Conservation (phyloP, 2,797 vertebrate genomes). For the Ptychadena robeensis region DNA sequence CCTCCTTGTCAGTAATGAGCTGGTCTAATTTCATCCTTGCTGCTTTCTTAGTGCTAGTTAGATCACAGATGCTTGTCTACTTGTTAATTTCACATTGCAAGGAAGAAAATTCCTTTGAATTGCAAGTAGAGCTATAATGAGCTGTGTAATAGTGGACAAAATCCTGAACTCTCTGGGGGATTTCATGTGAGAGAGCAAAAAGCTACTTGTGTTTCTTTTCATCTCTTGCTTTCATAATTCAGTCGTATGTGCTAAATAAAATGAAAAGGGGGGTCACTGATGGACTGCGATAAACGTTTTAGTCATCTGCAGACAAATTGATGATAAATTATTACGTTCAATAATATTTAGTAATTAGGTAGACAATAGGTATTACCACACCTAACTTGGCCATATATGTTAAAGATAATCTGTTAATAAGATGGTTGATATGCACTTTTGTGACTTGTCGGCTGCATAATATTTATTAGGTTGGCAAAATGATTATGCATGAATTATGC, state of each 20-base stretch:
- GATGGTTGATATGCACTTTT: too few relatives aligned
- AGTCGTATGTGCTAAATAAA: constrained; percentile 6
- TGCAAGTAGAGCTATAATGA: constrained; percentile 56
- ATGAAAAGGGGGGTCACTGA: background rate
- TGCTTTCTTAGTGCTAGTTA: constrained; percentile 54
- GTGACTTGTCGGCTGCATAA: too few relatives aligned
- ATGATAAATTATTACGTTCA: background rate
- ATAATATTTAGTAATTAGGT: background rate
- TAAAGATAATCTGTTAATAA: background rate
- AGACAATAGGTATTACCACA: background rate
- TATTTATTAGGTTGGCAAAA: too few relatives aligned
- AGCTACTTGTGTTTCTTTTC: constrained; percentile 39
- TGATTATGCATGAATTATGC: too few relatives aligned
- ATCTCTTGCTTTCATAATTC: constrained; percentile 19
- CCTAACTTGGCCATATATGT: background rate
- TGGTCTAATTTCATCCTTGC: constrained; percentile 56
- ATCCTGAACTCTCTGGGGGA: constrained; percentile 53
- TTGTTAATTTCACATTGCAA: constrained; percentile 56
- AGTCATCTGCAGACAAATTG: background rate
- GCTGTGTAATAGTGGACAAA: constrained; percentile 59
- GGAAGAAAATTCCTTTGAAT: constrained; percentile 58
- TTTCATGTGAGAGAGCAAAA: constrained; percentile 36
- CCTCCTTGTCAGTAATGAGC: constrained; percentile 60
- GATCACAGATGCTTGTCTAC: constrained; percentile 60
- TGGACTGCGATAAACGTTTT: constrained; percentile 2